A percentile compares a stretch with the other conserved stretches of the same genome.
Evolutionary conservation across 1,140 invertebrate genomes (phyloP).

Genomic region (Teleogryllus occipitalis): DNA sequence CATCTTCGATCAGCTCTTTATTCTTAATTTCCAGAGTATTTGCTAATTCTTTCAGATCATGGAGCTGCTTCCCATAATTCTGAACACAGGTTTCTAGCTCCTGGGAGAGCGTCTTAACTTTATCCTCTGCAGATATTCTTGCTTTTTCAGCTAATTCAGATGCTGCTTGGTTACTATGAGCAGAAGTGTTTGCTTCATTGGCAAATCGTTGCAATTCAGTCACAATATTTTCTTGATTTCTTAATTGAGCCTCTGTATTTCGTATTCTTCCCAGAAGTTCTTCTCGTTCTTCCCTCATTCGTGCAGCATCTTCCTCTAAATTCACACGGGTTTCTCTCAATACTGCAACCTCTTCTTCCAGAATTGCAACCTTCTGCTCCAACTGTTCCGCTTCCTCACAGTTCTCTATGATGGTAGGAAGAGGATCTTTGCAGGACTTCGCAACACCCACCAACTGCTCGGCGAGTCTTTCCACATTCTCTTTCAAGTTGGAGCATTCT

Average conservation of each 20-base stretch:
- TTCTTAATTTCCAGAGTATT: not conserved
- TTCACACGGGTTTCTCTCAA: constrained; percentile 16
- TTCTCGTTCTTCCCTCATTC: constrained; percentile 17
- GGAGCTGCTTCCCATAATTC: not conserved
- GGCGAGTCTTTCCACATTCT: constrained; percentile 33
- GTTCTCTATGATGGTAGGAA: constrained; percentile 38
- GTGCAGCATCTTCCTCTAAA: constrained; percentile 15
- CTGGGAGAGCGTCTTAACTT: not conserved
- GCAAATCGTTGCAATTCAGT: not conserved
- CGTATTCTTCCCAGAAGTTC: not conserved
- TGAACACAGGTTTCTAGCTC: not conserved
- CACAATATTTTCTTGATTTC: constrained; percentile 18
- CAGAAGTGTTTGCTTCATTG: not conserved
- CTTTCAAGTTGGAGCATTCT: constrained; percentile 36
- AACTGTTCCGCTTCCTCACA: constrained; percentile 32
- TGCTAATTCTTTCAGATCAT: not conserved
- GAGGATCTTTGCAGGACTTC: constrained; percentile 33
- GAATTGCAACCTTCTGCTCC: constrained; percentile 6
- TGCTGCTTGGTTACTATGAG: not conserved
- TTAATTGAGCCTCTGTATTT: not conserved
- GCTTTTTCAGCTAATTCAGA: too few species aligned
- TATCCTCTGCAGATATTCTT: not conserved
- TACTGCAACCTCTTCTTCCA: constrained; percentile 17
- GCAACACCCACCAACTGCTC: constrained; percentile 29
- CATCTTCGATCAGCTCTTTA: not conserved